These are phyloP conservation scores for Heliothis virescens DNA, from an alignment of 1,140 invertebrate genomes.

Conservation along the genomic window DNA sequence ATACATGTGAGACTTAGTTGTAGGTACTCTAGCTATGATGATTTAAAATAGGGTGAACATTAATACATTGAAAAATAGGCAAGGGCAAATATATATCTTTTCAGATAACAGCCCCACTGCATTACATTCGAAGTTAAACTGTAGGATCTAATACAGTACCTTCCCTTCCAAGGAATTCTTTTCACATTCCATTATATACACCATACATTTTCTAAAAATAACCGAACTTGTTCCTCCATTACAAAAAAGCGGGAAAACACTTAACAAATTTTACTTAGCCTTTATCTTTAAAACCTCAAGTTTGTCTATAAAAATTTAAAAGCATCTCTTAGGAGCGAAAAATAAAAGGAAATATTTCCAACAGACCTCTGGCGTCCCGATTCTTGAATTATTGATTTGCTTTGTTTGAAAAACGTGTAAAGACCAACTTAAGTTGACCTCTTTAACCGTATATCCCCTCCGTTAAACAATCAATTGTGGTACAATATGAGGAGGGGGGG, in stretches of 20 bases:
- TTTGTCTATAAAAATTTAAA: conserved; percentile 43
- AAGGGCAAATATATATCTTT: no score
- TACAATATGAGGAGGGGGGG: not conserved
- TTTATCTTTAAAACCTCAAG: conserved; percentile 39
- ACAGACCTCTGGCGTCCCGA: conserved; percentile 35
- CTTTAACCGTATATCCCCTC: conserved; percentile 6
- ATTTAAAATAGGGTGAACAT: no score
- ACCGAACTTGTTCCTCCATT: not conserved
- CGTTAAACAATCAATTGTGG: not conserved
- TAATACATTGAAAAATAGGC: no score
- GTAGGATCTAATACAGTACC: no score
- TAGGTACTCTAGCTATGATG: no score
- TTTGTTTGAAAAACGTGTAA: conserved; percentile 54
- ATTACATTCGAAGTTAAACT: no score
- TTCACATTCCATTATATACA: no score
- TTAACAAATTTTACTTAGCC: conserved; percentile 35
- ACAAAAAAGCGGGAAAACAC: conserved; percentile 24
- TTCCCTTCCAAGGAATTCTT: no score
- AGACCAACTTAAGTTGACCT: conserved; percentile 39
- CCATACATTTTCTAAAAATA: no score
- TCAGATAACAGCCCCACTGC: no score
- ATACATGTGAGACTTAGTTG: no score
- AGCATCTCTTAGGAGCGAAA: conserved; percentile 28
- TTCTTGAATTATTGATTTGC: conserved; percentile 61
- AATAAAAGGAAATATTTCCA: conserved; percentile 42